Base-by-base conservation (phyloP, 2,113 vertebrate genomes). In the Tamias sibiricus region DNA sequence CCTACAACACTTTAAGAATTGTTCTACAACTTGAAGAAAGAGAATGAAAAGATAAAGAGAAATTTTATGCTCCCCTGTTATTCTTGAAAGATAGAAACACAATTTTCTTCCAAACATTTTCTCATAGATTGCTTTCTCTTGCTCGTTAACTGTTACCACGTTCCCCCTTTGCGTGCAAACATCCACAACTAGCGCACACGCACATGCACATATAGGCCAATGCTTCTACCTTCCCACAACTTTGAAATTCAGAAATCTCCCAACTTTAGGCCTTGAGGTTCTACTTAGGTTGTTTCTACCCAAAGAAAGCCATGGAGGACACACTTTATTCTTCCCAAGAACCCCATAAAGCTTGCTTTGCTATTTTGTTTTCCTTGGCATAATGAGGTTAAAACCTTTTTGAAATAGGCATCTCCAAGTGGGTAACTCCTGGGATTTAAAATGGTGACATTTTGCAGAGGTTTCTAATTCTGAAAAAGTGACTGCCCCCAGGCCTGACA, bases 311-410 rank as follows among this genome's bases (percentile, higher is more conserved):
- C 42, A 40, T 47, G 19, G 85, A 42, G 49, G 62, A 52, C 32
- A 54, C 30, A 68, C 32, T 77, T 54, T 28, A 72, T 69, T 66
- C 42, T 89, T 85, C 62, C 30, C 54, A n/a, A 44, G 24, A 44
- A 32, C 10, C 49, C 49, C 30, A 57, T 57, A 47, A 35, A 40
- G n/a, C 47, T 71, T 57, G 37, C 71, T 84, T 84, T 79, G 54
- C 17, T 90, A 37, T 72, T 81, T 86, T 96, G 81, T 40, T 81
- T 86, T 90, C 26, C 19, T 75, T 86, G n/a, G 90, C 68, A 47
- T 85, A 68, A 68, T 74, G 47, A 80, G 8, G 42, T 28, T 68
- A 22, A 66, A 95, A 74, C 52, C 17, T 57, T 47, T 90, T 77
- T 93, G 80, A 90, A 92, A 68, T 28, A n/a, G 72, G 19, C n/a